These are phyloP conservation scores for Rhynchonycteris naso DNA, from an alignment of 2,797 vertebrate species.

Conservation along the genomic window DNA sequence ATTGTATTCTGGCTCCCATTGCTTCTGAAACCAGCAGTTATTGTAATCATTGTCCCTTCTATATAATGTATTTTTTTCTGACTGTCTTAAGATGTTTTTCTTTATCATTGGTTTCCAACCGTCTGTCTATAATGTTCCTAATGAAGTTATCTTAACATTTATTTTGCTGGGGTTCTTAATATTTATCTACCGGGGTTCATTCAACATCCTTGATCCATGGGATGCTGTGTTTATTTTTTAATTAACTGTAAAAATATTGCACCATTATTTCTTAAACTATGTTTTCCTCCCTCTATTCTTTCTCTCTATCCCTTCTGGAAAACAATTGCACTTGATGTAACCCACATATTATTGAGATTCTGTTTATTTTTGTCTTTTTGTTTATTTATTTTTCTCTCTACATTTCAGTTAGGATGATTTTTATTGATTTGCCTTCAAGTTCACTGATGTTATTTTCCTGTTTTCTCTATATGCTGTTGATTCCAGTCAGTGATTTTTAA, in stretches of 20 bases:
- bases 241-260: conserved; percentile 3
- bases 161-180: background rate
- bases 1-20: background rate
- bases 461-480: background rate
- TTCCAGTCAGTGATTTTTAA: background rate
- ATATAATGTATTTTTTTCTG: background rate
- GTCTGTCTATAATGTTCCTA: background rate
- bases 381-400: background rate
- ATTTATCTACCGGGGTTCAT: background rate
- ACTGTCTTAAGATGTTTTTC: background rate
- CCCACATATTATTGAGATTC: background rate
- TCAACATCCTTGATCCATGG: background rate
- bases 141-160: background rate
- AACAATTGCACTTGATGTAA: background rate
- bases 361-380: background rate
- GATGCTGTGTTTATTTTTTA: background rate
- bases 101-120: background rate
- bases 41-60: background rate
- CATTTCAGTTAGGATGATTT: background rate
- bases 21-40: conserved; percentile 4
- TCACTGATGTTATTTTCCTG: background rate
- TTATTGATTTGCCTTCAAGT: background rate
- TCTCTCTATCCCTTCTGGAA: background rate
- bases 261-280: background rate
- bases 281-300: background rate